Base-by-base conservation (phyloP, 2,113 vertebrate genomes). In the Grantiella picta region DNA sequence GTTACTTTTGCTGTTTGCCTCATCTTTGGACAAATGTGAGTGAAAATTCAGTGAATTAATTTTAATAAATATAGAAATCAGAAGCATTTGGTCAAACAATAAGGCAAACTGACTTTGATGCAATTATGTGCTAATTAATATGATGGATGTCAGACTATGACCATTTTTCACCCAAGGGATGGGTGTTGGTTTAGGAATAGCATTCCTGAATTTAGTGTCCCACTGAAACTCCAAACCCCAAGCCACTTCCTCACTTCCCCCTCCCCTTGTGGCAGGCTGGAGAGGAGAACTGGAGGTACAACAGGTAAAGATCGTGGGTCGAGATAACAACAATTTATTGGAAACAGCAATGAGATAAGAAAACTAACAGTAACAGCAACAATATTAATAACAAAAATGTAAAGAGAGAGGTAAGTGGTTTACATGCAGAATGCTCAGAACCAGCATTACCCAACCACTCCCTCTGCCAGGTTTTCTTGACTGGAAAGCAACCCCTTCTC, bases 221-320 rank as follows among this genome's bases (percentile, higher is more conserved):
- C 61, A 68, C 38, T 53, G 20, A 35, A 82, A 68, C 11, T 15
- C 16, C 61, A 60, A 68, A 52, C 16, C 28, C 45, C 23, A 49
- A 35, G 5, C 19, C 0, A 0, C n/a, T 68, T 20, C 11, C 33
- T 68, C 29, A 14, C 9, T 38, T 40, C 16, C 29, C 24, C n/a
- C 11, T 53, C 25, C n/a, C n/a, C n/a, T 59, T 47, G 54, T 10
- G 69, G 5, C 1, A 4, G 33, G 28, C 16, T 75, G 38, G 38
- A 60, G 53, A 36, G 29, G 33, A 68, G n/a, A 75, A 75, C 0
- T 53, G 28, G 53, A 60, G 16, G 28, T 69, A 75, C 16, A n/a
- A 75, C 27, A 47, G 19, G 14, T 25, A 53, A 82, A 68, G 38
- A 53, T 7, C 2, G 0, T 4, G 28, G 44, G 38, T 18, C 47